phyloP scores from a whole-genome alignment of 2,797 vertebrate genomes.

The Lagodon rhomboides region DNA sequence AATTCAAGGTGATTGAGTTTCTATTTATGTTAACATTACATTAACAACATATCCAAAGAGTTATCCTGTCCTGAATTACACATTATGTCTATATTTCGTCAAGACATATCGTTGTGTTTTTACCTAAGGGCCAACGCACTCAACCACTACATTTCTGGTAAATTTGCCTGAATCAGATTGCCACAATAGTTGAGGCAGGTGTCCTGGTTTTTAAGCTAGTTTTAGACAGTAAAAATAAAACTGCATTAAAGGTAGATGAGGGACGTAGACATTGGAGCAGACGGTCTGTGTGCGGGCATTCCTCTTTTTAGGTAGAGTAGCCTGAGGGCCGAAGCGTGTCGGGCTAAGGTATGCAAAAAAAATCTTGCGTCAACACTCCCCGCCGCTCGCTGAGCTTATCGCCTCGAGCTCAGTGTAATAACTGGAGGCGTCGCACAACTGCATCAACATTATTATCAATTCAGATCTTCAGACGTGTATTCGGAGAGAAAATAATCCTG shows the following conservation, averaged over 20 bases:
- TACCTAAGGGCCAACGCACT: too few species aligned
- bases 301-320: neutral
- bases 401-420: conserved; percentile 1
- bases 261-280: too few species aligned
- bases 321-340: neutral
- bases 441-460: neutral
- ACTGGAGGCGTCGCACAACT: neutral
- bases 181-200: neutral
- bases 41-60: too few species aligned
- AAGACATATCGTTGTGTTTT: too few species aligned
- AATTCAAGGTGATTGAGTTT: too few species aligned
- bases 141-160: too few species aligned
- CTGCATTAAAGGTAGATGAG: too few species aligned
- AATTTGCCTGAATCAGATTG: neutral
- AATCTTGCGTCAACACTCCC: neutral
- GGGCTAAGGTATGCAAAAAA: neutral
- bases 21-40: too few species aligned
- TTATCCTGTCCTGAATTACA: too few species aligned
- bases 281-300: neutral
- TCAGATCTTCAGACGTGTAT: neutral
- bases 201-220: neutral
- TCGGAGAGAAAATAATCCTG: neutral
- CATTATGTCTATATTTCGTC: too few species aligned
- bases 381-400: neutral
- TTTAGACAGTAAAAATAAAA: neutral